These are phyloP conservation scores for Catocala fraxini DNA, from an alignment of 2,888 invertebrate genomes.

Conservation along the genomic window DNA sequence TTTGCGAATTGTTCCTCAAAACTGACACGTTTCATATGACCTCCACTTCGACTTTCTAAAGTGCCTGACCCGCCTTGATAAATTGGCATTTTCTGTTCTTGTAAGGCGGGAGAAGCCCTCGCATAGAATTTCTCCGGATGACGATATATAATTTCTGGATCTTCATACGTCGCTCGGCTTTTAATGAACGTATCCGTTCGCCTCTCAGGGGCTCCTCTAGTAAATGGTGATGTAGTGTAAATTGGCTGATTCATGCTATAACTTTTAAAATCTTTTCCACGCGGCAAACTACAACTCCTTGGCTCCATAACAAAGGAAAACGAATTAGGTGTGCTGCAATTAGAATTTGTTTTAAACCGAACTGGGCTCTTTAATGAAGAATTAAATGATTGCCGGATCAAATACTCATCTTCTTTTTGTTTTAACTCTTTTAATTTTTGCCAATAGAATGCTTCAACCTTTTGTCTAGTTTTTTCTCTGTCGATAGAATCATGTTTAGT, in stretches of 20 bases:
- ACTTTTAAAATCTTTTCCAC: conserved; percentile 62
- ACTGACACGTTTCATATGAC: conserved; percentile 70
- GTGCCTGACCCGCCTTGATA: conserved; percentile 61
- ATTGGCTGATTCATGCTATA: conserved; percentile 58
- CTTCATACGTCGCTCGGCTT: conserved; percentile 50
- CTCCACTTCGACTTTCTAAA: conserved; percentile 44
- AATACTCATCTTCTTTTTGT: conserved; percentile 88
- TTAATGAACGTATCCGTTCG: conserved; percentile 74
- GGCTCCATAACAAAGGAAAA: conserved; percentile 60
- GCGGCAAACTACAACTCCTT: conserved; percentile 71
- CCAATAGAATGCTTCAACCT: conserved; percentile 90
- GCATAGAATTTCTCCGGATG: conserved; percentile 65
- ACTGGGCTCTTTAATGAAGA: conserved; percentile 54
- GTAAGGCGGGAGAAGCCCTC: conserved; percentile 47
- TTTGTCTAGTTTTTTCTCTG: conserved; percentile 87
- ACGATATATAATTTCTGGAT: conserved; percentile 68
- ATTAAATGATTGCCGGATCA: conserved; percentile 64
- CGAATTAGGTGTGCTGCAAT: conserved; percentile 65
- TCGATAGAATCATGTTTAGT: conserved; percentile 59
- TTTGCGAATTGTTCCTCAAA: conserved; percentile 64
- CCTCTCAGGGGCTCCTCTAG: conserved; percentile 71
- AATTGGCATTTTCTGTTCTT: conserved; percentile 50
- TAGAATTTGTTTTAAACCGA: conserved; percentile 53
- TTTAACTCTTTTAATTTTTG: conserved; percentile 89
- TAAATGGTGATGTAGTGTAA: conserved; percentile 63